These are phyloP conservation scores for Tapirus terrestris DNA, from an alignment of 2,113 vertebrate species.

Conservation along the genomic window DNA sequence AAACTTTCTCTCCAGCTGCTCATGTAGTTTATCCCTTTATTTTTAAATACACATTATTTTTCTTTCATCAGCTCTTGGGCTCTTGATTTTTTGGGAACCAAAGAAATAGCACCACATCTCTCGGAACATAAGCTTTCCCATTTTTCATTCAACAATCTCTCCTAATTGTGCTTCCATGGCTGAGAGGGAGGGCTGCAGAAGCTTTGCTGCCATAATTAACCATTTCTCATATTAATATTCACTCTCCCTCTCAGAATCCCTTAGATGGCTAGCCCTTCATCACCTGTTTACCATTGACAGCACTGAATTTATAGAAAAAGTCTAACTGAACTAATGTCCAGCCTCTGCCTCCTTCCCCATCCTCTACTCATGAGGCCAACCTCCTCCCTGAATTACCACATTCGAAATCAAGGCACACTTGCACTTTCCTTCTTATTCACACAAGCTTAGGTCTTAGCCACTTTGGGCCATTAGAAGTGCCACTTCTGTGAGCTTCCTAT, in stretches of 20 bases:
- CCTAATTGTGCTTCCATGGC: not conserved
- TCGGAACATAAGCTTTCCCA: not conserved
- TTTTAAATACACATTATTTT: conserved; percentile 67
- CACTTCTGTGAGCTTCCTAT: not conserved
- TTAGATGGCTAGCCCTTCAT: not conserved
- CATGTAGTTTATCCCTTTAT: conserved; percentile 65
- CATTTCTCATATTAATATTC: not conserved
- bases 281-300: not conserved
- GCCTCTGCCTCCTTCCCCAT: not conserved
- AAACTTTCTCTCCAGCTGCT: conserved; percentile 73
- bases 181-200: not conserved
- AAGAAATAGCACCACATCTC: conserved; percentile 40
- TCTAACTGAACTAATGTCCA: not conserved
- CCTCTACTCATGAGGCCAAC: not conserved
- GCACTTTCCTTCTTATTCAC: not conserved
- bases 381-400: not conserved
- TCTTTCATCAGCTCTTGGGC: conserved; percentile 25
- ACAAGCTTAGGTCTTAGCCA: not conserved
- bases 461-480: not conserved
- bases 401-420: not conserved
- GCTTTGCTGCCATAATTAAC: not conserved
- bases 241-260: not conserved
- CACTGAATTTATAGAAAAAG: too few relatives aligned
- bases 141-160: not conserved
- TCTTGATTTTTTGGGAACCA: conserved; percentile 27